A percentile compares a stretch with the other conserved stretches of the same genome.
These are phyloP conservation scores for Drosophila sulfurigaster DNA, from an alignment of 1,140 invertebrate genomes.

Conservation along the genomic window DNA sequence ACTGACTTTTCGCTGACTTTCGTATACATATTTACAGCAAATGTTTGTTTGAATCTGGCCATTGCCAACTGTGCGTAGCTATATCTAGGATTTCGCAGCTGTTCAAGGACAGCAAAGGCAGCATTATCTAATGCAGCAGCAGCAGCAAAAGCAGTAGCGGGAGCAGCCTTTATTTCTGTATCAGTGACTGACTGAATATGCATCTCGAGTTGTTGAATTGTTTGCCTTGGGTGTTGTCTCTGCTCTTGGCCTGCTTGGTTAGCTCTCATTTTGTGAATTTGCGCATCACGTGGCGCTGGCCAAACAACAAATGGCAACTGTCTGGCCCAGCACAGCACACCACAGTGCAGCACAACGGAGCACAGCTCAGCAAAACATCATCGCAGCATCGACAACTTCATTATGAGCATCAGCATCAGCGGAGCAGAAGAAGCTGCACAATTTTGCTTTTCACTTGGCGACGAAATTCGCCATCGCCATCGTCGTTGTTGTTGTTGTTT, in stretches of 20 bases:
- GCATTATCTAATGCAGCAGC: slow-evolving; percentile 63
- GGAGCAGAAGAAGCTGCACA: slow-evolving; percentile 39
- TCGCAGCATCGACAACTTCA: slow-evolving; percentile 30
- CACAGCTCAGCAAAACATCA: slow-evolving; percentile 19
- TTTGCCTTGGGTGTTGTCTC: slow-evolving; percentile 56
- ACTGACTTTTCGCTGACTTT: slow-evolving; percentile 30
- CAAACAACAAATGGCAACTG: slow-evolving; percentile 78
- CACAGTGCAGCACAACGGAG: slow-evolving; percentile 12
- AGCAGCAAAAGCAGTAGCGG: slow-evolving; percentile 20
- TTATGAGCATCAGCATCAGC: slow-evolving; percentile 36
- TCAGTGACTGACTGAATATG: slow-evolving; percentile 50
- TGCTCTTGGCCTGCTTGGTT: slow-evolving; percentile 72
- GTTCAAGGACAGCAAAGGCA: slow-evolving; percentile 47
- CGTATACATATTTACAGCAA: slow-evolving; percentile 34
- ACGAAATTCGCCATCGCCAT: slow-evolving; percentile 43
- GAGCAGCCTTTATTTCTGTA: slow-evolving; percentile 12
- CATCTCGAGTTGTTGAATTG: slow-evolving; percentile 50
- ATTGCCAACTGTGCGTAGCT: slow-evolving; percentile 5
- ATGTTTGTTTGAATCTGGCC: slow-evolving; percentile 38
- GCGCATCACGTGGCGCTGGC: slow-evolving; percentile 74
- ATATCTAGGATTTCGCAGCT: slow-evolving; percentile 40
- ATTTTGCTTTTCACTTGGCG: slow-evolving; percentile 73
- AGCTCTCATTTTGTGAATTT: slow-evolving; percentile 74
- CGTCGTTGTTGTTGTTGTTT: slow-evolving; percentile 14
- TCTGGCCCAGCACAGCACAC: slow-evolving; percentile 44